Evolutionary conservation across 92 coral and sea anemone genomes (phyloP).

Genomic region (Zoanthus solanderi): DNA sequence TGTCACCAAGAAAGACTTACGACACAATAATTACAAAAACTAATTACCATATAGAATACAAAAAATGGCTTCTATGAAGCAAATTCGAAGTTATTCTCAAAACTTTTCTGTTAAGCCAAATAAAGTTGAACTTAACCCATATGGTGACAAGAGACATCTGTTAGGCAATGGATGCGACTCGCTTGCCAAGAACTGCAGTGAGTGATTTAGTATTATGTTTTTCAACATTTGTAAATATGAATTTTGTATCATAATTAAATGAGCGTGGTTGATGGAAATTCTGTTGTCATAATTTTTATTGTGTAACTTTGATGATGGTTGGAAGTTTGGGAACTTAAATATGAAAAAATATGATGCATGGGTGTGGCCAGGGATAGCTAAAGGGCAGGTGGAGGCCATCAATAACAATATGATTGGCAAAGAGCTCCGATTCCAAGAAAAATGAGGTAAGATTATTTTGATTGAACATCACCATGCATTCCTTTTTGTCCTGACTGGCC

Average conservation of each 20-base stretch:
- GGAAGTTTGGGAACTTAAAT: not conserved
- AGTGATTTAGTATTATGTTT: not conserved
- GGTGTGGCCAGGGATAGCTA: conserved; percentile 34
- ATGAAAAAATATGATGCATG: not conserved
- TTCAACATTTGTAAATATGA: not conserved
- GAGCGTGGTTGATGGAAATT: not conserved
- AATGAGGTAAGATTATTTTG: conserved; percentile 24
- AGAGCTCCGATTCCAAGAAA: conserved; percentile 21
- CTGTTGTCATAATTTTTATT: not conserved
- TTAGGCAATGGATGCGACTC: conserved; percentile 38
- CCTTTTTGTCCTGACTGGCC: not conserved
- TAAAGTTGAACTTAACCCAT: conserved; percentile 53
- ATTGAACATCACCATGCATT: not conserved
- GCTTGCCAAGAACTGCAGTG: conserved; percentile 18
- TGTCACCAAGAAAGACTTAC: conserved; percentile 43
- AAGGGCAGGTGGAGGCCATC: conserved; percentile 41
- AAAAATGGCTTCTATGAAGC: conserved; percentile 36
- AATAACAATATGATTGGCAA: not conserved
- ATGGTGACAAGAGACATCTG: conserved; percentile 51
- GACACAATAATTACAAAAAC: conserved; percentile 43
- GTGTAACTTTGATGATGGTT: not conserved
- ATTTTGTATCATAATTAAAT: conserved; percentile 8
- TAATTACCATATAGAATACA: conserved; percentile 32
- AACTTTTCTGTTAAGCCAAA: conserved; percentile 45
- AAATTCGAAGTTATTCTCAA: conserved; percentile 30